phyloP scores from a whole-genome alignment of 2,888 invertebrate genomes.

The Nowickia ferox region DNA sequence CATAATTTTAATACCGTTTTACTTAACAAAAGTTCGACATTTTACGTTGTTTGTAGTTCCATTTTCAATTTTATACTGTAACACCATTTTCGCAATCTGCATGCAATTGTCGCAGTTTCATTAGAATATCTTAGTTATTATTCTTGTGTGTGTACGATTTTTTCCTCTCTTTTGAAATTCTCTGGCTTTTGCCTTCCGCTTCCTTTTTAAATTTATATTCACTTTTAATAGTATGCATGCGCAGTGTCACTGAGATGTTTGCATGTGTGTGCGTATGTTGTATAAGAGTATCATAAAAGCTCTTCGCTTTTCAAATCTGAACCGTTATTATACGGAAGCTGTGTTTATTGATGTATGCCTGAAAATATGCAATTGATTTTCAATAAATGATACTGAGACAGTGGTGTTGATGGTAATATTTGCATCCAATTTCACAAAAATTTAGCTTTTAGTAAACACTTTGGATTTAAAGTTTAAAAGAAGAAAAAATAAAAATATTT shows the following conservation, averaged over 20 bases:
- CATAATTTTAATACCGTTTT: conserved; percentile 46
- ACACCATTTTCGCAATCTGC: conserved; percentile 69
- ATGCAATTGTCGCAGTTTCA: conserved; percentile 70
- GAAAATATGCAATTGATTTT: conserved; percentile 15
- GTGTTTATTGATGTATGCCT: conserved; percentile 19
- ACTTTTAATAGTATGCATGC: conserved; percentile 64
- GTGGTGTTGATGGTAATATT: background rate
- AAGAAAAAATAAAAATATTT: too few species aligned
- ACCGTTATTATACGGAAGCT: conserved; percentile 52
- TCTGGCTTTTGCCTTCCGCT: conserved; percentile 52
- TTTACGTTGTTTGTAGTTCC: conserved; percentile 62
- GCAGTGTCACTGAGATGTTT: conserved; percentile 25
- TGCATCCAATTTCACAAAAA: too few species aligned
- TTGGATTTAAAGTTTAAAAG: too few species aligned
- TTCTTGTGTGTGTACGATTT: background rate
- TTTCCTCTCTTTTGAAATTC: conserved; percentile 5
- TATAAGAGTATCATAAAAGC: conserved; percentile 27
- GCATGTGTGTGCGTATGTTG: background rate
- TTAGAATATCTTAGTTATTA: conserved; percentile 43
- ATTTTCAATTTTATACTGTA: conserved; percentile 70
- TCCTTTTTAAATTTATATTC: conserved; percentile 56
- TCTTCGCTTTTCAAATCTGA: conserved; percentile 19
- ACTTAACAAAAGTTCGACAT: conserved; percentile 45
- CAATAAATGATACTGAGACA: background rate
- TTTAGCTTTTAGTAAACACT: too few species aligned